Base-by-base conservation (phyloP, 53 echinoderm and acorn worm species). In the Zoroaster sp. region DNA sequence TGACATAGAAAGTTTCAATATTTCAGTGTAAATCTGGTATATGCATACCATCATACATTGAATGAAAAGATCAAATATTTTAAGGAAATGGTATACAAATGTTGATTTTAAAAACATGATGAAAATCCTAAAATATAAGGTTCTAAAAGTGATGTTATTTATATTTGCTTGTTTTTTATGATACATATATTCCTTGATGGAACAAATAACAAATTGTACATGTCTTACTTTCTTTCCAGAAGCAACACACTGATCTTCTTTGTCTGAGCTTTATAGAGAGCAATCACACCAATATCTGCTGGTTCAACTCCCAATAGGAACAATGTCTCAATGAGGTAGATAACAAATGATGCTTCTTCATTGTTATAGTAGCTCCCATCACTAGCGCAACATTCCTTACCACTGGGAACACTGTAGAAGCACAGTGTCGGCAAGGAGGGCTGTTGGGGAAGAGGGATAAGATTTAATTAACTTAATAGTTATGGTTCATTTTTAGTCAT, bases 181-280 rank as follows among this genome's bases (percentile, higher is more conserved):
- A n/a, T n/a, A n/a, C n/a, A n/a, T n/a, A n/a, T n/a, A n/a, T n/a
- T n/a, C n/a, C n/a, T n/a, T n/a, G n/a, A n/a, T n/a, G n/a, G n/a
- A n/a, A n/a, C n/a, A n/a, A n/a, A n/a, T n/a, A n/a, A n/a, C n/a
- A n/a, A n/a, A n/a, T n/a, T n/a, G n/a, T n/a, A n/a, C n/a, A n/a
- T n/a, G n/a, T n/a, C 85, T 74, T 89, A 98, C 98, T 89, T 95
- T 66, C 91, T 91, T 41, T 80, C 79, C 45, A 89, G 94, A 12
- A 98, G 87, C 40, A 94, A 52, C 36, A 75, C 69, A 32, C 30
- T 81, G 31, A 97, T 94, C 68, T 77, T 87, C 35, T 75, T 74
- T 20, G 91, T 87, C 89, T 97, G 98, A 35, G 98, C 95, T 77
- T 94, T 98, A 88, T 98, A 98, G 35, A 98, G 86, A 40, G 98